Percentiles rank a stretch among this genome's conserved stretches.
These are phyloP conservation scores for Ciconia maguari DNA, from an alignment of 2,113 vertebrate species.

Conservation along the genomic window DNA sequence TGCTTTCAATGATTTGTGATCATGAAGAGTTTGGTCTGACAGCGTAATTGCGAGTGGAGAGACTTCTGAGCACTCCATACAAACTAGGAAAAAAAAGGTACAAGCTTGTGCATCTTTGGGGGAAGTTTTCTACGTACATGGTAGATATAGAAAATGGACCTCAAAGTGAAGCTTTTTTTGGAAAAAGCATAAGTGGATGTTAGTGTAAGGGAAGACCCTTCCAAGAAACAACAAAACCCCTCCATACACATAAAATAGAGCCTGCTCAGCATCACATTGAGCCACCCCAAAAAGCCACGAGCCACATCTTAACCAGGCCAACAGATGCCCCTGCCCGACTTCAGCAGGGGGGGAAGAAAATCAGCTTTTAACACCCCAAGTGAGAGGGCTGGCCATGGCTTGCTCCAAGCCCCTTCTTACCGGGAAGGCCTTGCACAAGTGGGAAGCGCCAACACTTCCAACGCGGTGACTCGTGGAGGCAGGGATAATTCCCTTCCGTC, in stretches of 20 bases:
- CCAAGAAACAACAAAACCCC: background rate
- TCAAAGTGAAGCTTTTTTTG: background rate
- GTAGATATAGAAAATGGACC: background rate
- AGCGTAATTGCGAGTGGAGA: background rate
- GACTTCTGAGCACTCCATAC: background rate
- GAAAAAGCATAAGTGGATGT: background rate
- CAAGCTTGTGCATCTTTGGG: background rate
- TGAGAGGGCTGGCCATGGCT: background rate
- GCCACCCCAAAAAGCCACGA: background rate
- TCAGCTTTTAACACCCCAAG: background rate
- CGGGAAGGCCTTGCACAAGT: background rate
- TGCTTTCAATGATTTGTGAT: background rate
- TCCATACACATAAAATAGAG: background rate
- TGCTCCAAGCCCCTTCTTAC: background rate
- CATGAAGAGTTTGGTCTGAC: background rate
- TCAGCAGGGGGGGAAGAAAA: background rate
- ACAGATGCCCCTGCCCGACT: background rate
- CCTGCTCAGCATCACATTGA: background rate
- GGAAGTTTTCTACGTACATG: background rate
- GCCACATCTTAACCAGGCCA: background rate
- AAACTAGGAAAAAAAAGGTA: background rate
- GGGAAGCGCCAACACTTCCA: background rate
- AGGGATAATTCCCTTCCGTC: background rate
- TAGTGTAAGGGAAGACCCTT: background rate
- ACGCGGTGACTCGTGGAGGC: accelerated